Evolutionary conservation across 2,797 vertebrate species (phyloP), one percentile per base, ranked within the genome.

Genomic region (Petrocephalus schoutedeni): DNA sequence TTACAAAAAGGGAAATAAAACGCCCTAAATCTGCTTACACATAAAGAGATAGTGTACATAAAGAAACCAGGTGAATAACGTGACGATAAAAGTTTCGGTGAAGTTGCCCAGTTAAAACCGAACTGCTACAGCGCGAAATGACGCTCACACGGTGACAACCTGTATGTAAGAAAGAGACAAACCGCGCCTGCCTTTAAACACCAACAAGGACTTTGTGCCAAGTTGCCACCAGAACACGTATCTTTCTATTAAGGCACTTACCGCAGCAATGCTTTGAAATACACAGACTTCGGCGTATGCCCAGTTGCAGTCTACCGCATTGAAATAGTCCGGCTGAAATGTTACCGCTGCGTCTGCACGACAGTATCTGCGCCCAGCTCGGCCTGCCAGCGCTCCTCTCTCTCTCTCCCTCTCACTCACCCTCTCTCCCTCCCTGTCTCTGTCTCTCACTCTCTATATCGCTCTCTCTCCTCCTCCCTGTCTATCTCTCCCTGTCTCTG

Each of bases 401-500:
- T 32, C 10, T 1, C n/a, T 1, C 21, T 6, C 16, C 19, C 21
- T 64, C 59, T n/a, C 59, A 21, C 21, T 9, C 59, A 0, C 59
- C 7, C 59, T 23, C 59, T 21, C n/a, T 2, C 59, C 16, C 19
- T 67, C 61, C 19, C 67, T 36, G 12, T 49, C 41, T 8, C 74
- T 10, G 6, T 53, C n/a, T 86, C 36, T 10, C 32, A 2, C 64
- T 2, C 88, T n/a, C 57, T 21, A 45, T 53, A 84, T 51, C 88
- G 10, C 67, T 82, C 85, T 82, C 86, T 80, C 57, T 83, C 89
- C 64, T 23, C 71, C 59, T 86, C 21, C 84, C 28, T 45, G 41
- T n/a, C 64, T 80, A 77, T 71, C 32, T 87, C 57, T 53, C 58
- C 77, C 49, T 36, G 45, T 45, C 36, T 41, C 36, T 3, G 2